phyloP scores from a whole-genome alignment of 2,797 vertebrate species.

The Takifugu rubripes region DNA sequence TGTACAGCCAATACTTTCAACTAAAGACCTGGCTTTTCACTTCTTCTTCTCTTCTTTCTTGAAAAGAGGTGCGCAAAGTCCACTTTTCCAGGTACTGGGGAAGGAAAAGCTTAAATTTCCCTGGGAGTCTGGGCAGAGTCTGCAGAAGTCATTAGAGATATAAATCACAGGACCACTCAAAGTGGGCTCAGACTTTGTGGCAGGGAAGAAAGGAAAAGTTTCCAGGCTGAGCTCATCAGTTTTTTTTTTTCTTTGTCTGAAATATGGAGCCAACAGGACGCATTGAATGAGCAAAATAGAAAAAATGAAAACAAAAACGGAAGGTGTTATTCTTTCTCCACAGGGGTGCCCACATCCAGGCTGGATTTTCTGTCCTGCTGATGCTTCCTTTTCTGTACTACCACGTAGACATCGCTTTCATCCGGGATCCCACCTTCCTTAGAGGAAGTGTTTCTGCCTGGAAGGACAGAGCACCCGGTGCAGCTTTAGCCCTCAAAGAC shows the following conservation, averaged over 20 bases:
- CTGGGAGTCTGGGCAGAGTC: conserved; percentile 70
- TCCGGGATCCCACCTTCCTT: no score
- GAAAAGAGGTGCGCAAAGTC: conserved; percentile 48
- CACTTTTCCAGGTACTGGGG: conserved; percentile 73
- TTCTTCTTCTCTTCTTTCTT: conserved; percentile 43
- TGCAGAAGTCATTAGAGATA: conserved; percentile 80
- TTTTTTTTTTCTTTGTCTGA: conserved; percentile 60
- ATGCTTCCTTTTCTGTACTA: no score
- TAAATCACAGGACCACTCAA: conserved; percentile 78
- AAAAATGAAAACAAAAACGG: conserved; percentile 20
- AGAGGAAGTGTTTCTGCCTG: no score
- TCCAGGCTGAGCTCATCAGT: conserved; percentile 84
- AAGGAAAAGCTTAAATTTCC: conserved; percentile 71
- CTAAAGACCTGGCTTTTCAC: conserved; percentile 24
- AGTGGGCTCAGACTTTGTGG: conserved; percentile 76
- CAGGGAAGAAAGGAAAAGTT: conserved; percentile 74
- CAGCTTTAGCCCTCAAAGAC: no score
- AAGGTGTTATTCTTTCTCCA: conserved; percentile 13
- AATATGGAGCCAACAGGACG: conserved; percentile 55
- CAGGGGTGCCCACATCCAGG: no score
- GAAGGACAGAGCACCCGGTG: no score
- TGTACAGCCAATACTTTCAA: conserved; percentile 57
- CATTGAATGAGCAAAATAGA: conserved; percentile 30
- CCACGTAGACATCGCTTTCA: no score
- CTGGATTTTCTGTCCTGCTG: no score